Evolutionary conservation across 2,113 vertebrate species (phyloP), one percentile per base, ranked within the genome.

Genomic region (Boulengeromyrus knoepffleri): DNA sequence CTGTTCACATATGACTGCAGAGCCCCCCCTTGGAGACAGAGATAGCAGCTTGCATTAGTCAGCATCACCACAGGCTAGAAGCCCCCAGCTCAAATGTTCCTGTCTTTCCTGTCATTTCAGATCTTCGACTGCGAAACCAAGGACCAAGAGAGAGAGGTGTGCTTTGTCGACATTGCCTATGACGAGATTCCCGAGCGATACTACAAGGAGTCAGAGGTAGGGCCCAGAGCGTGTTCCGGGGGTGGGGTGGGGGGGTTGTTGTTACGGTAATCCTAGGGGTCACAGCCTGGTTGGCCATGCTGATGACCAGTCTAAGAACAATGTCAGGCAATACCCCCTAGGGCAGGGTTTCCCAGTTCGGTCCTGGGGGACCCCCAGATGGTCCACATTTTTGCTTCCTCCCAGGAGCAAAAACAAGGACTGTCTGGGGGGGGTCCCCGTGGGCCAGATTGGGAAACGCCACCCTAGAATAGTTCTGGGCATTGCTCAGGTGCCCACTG

Each of bases 171-270:
- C 92, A 99, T 99, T 1, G 99, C 98, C 92, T 99, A 97, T 0
- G 99, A 99, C 83, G 99, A 99, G 93, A 97, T 99, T 92, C 98
- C 99, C 0, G 99, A 99, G 92, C 97, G 99, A 89, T 99, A 99
- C 94, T 99, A 99, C 93, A 99, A 99, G 93, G 99, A 99, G 21
- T 97, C 98, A 0, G 99, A 99, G 97, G 99, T 99, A 92, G 87
- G 89, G 83, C 1, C 7, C 74, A 31, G 36, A 17, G 4, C 19
- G 24, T 80, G 36, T 4, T 13, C 27, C 1, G 17, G n/a, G 90
- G 58, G 62, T 39, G 91, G 53, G 50, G 15, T 17, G 36, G 39
- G 27, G 52, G n/a, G 62, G n/a, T 4, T 12, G 10, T 70, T 70
- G n/a, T 77, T 15, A 19, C 0, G 2, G 12, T 77, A 39, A 77